Evolutionary conservation across 2,113 vertebrate species (phyloP), one percentile per base, ranked within the genome.

Genomic region (Spheniscus mendiculus): DNA sequence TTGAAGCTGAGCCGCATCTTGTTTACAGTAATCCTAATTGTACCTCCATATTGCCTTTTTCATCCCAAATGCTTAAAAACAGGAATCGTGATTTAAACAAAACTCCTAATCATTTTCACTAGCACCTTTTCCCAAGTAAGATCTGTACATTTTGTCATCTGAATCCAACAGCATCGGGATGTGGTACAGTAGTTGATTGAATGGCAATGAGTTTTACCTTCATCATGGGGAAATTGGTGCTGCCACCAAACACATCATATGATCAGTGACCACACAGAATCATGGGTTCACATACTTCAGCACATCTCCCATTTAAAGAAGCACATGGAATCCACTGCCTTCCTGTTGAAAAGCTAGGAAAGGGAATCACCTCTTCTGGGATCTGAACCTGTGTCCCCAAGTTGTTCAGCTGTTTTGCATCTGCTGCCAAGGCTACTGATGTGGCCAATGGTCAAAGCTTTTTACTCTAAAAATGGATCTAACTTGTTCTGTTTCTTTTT

Each of bases 371-470:
- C 50, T 77, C 45, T 85, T 84, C 62, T 84, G 81, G 65, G 77
- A 52, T 78, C 70, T 87, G 34, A 84, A 76, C 49, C 17, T 12
- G 11, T 26, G 34, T 50, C 67, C 90, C 47, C 45, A 80, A 69
- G 49, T 26, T 53, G 40, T 73, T 95, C 81, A 63, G 47, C 53
- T 82, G 65, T 30, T 87, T 82, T 84, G n/a, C 91, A 29, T 47
- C 78, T 86, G 62, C 82, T 87, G 72, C 76, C 53, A 78, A 74
- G 21, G 80, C 40, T 62, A 19, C 49, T 16, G 21, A 73, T 83
- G 71, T 50, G 81, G 71, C 78, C 55, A 70, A 18, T 4, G 15
- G 83, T 65, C 91, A 80, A 93, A 95, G 63, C 83, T 91, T 94
- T 92, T 85, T 87, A 18, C 53, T 30, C 72, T 72, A 89, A 76